These are phyloP conservation scores for Diarsia dahlii DNA, from an alignment of 2,888 invertebrate genomes.

Conservation along the genomic window DNA sequence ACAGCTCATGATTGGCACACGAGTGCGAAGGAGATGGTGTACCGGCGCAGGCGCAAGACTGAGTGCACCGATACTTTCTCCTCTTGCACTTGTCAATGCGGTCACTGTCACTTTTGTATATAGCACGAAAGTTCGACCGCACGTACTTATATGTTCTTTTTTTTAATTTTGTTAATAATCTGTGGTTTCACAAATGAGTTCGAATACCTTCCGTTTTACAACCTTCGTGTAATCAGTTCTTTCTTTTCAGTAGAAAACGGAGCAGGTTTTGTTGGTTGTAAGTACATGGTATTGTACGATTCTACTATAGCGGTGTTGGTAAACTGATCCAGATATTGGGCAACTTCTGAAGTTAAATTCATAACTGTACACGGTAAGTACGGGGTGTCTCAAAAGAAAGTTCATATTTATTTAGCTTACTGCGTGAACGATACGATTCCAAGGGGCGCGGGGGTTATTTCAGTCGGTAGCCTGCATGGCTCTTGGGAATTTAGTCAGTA, in stretches of 20 bases:
- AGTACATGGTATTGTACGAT: neutral
- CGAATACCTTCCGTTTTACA: neutral
- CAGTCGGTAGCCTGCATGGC: too few relatives aligned
- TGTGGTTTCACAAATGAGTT: constrained; percentile 3
- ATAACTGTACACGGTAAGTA: neutral
- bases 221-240: neutral
- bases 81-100: constrained; percentile 75
- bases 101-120: constrained; percentile 75
- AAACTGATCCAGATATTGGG: neutral
- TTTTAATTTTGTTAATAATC: constrained; percentile 6
- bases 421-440: too few relatives aligned
- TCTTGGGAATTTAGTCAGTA: too few relatives aligned
- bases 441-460: too few relatives aligned
- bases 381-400: too few relatives aligned
- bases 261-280: neutral
- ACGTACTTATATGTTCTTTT: constrained; percentile 3
- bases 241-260: constrained; percentile 15
- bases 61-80: constrained; percentile 63
- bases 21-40: constrained; percentile 62
- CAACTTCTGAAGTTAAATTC: neutral
- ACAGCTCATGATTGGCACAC: constrained; percentile 31
- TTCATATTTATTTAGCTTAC: too few relatives aligned
- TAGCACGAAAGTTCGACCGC: constrained; percentile 48
- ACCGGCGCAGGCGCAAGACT: constrained; percentile 53
- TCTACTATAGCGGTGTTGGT: neutral